phyloP scores from a whole-genome alignment of 2,888 invertebrate species.

The Steinernema hermaphroditum region DNA sequence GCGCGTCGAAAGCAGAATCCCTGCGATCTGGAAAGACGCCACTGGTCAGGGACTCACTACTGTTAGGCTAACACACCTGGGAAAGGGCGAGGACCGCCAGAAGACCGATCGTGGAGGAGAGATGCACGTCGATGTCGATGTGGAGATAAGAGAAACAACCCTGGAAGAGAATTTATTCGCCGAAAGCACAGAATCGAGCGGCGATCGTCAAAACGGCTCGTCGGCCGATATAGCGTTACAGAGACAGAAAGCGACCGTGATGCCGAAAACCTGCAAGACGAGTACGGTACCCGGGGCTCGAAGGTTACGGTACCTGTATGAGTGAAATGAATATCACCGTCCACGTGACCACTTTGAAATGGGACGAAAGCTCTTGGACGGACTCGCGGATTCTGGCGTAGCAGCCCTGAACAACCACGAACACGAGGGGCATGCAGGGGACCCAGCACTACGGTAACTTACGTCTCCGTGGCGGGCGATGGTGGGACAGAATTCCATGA shows the following conservation, averaged over 20 bases:
- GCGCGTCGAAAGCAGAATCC: constrained; percentile 47
- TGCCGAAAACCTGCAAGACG: constrained; percentile 60
- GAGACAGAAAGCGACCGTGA: constrained; percentile 65
- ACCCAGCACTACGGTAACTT: constrained; percentile 38
- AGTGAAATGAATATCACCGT: constrained; percentile 61
- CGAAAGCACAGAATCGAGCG: not conserved
- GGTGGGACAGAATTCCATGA: constrained; percentile 54
- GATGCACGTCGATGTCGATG: constrained; percentile 46
- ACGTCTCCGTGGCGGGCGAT: constrained; percentile 61
- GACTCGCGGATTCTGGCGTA: constrained; percentile 61
- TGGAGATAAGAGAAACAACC: constrained; percentile 50
- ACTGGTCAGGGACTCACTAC: constrained; percentile 19
- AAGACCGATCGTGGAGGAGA: constrained; percentile 47
- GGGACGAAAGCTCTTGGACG: constrained; percentile 58
- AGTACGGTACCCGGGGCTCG: not conserved
- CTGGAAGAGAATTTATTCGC: constrained; percentile 39
- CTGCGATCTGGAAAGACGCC: constrained; percentile 52
- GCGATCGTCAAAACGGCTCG: constrained; percentile 44
- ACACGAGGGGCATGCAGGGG: constrained; percentile 7
- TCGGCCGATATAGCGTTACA: constrained; percentile 64
- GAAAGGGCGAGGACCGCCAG: constrained; percentile 42
- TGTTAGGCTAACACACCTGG: constrained; percentile 39
- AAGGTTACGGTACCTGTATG: constrained; percentile 50
- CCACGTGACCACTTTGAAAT: constrained; percentile 65
- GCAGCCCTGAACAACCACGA: constrained; percentile 55